Percentiles rank a stretch among this genome's conserved stretches.
phyloP scores from a whole-genome alignment of 2,797 vertebrate genomes.

The Enteromius treurensis region DNA sequence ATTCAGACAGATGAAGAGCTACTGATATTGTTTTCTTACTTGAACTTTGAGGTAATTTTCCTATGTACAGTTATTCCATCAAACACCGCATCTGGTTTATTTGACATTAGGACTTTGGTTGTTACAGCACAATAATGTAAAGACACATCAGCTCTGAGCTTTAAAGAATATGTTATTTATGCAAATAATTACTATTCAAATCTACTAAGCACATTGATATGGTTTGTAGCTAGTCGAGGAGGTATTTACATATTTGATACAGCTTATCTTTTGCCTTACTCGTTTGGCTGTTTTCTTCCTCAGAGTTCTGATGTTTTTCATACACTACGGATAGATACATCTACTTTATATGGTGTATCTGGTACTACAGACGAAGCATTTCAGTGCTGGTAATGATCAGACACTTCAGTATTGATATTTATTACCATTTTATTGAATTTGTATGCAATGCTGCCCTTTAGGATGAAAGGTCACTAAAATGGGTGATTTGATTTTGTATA shows the following conservation, averaged over 20 bases:
- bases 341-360: conserved; percentile 65
- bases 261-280: conserved; percentile 53
- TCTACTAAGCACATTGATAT: conserved; percentile 72
- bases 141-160: conserved; percentile 72
- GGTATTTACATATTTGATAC: conserved; percentile 76
- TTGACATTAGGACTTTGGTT: conserved; percentile 51
- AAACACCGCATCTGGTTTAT: conserved; percentile 62
- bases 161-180: conserved; percentile 76
- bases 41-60: conserved; percentile 59
- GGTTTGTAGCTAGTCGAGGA: conserved; percentile 76
- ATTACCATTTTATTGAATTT: conserved; percentile 13
- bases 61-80: conserved; percentile 77
- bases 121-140: conserved; percentile 58
- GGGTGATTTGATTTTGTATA: conserved; percentile 39
- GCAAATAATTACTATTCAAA: conserved; percentile 71
- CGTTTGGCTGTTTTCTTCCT: conserved; percentile 22
- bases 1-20: conserved; percentile 60
- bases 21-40: conserved; percentile 61
- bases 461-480: conserved; percentile 42
- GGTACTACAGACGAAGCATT: not conserved
- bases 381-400: conserved; percentile 5
- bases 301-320: conserved; percentile 1
- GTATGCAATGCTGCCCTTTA: conserved; percentile 17
- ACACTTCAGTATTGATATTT: conserved; percentile 2
- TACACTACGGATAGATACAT: not conserved